Conservation (phyloP, 2,888 invertebrate species). For the Allygus modestus region DNA sequence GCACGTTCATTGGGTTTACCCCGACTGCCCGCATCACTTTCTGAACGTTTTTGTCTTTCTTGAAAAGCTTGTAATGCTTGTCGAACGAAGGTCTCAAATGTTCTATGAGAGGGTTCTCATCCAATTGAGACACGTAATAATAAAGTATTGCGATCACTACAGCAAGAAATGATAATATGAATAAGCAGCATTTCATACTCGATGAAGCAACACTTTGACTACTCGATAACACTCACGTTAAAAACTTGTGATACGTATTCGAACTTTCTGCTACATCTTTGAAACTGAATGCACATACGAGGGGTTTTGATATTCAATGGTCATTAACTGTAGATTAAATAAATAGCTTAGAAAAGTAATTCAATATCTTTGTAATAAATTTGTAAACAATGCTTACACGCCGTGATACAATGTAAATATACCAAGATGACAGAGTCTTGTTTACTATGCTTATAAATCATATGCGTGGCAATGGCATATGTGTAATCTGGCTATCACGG, state of each 20-base stretch:
- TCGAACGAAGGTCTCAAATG: background rate
- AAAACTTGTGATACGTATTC: background rate
- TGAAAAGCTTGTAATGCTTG: constrained; percentile 17
- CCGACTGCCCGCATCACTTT: background rate
- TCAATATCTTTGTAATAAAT: background rate
- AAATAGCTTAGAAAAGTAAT: background rate
- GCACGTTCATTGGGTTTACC: constrained; percentile 12
- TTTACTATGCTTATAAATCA: background rate
- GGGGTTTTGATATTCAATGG: too few relatives aligned
- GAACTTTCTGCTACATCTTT: too few relatives aligned
- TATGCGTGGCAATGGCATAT: too few relatives aligned
- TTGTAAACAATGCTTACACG: background rate
- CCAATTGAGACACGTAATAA: background rate
- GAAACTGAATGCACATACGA: too few relatives aligned
- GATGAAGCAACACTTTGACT: background rate
- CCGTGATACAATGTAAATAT: background rate
- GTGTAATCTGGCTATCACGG: too few relatives aligned
- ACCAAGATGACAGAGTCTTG: background rate
- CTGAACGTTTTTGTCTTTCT: background rate
- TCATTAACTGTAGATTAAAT: too few relatives aligned
- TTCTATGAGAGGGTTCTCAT: background rate
- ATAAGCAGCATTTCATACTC: constrained; percentile 20
- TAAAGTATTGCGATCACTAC: background rate
- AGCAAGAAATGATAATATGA: background rate
- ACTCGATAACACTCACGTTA: background rate